A percentile compares a stretch with the other conserved stretches of the same genome.
Evolutionary conservation across 2,797 vertebrate genomes (phyloP).

Genomic region (Hippocampus kuda): DNA sequence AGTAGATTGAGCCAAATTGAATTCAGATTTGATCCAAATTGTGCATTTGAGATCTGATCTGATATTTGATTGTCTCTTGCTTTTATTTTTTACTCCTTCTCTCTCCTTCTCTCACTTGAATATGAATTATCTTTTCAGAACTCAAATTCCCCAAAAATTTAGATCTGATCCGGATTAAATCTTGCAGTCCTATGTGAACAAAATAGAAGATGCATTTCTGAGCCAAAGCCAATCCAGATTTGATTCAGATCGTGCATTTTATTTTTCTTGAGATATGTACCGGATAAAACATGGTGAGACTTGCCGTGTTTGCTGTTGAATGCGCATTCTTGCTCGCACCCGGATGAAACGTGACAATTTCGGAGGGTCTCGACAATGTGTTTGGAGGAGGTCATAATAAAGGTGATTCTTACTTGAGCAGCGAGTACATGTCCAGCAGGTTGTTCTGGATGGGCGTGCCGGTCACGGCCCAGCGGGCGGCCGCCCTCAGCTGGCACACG

Average conservation of each 20-base stretch:
- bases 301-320: background rate
- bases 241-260: background rate
- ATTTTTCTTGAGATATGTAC: background rate
- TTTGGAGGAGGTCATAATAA: background rate
- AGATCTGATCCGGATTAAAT: too few relatives aligned
- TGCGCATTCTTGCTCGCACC: background rate
- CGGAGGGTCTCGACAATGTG: background rate
- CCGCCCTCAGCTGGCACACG: constrained; percentile 77
- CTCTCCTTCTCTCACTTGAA: too few relatives aligned
- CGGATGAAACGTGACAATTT: background rate
- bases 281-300: too few relatives aligned
- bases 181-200: background rate
- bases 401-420: constrained; percentile 77
- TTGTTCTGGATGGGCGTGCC: constrained; percentile 98
- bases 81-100: too few relatives aligned
- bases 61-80: too few relatives aligned
- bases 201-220: background rate
- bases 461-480: constrained; percentile 88
- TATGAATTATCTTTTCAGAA: too few relatives aligned
- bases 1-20: too few relatives aligned
- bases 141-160: too few relatives aligned
- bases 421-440: constrained; percentile 90
- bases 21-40: too few relatives aligned
- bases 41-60: too few relatives aligned
- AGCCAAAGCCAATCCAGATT: too few relatives aligned